A percentile compares a stretch with the other conserved stretches of the same genome.
phyloP scores from a whole-genome alignment of 2,797 vertebrate species.

The Rachycentron canadum region DNA sequence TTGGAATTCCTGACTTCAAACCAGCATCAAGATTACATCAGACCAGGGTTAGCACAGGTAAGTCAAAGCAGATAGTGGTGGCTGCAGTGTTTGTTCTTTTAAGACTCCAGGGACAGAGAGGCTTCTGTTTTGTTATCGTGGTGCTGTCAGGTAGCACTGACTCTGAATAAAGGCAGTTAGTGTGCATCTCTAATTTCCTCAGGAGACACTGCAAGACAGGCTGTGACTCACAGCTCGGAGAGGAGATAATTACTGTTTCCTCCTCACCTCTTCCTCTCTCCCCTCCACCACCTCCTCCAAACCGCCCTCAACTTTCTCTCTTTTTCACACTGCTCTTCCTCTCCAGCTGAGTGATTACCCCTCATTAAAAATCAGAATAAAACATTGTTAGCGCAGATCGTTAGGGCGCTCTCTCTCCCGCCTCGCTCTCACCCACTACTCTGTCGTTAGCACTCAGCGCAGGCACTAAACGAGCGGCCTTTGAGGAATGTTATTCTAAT shows the following conservation, averaged over 20 bases:
- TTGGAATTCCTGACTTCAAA: not conserved
- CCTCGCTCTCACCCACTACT: constrained; percentile 88
- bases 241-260: constrained; percentile 82
- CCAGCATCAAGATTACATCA: not conserved
- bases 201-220: constrained; percentile 62
- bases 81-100: constrained; percentile 24
- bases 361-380: constrained; percentile 99
- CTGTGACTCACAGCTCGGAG: constrained; percentile 75
- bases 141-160: constrained; percentile 64
- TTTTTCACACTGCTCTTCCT: constrained; percentile 70
- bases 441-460: constrained; percentile 95
- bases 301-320: constrained; percentile 75
- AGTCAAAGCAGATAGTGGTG: not conserved
- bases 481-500: constrained; percentile 99
- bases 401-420: constrained; percentile 92
- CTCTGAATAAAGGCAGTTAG: constrained; percentile 73
- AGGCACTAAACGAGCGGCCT: constrained; percentile 95
- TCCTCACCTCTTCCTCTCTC: constrained; percentile 57
- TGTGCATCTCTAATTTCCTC: constrained; percentile 74
- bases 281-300: constrained; percentile 38
- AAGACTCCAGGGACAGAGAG: constrained; percentile 16
- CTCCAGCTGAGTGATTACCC: constrained; percentile 98
- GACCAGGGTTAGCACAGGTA: not conserved
- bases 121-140: constrained; percentile 44
- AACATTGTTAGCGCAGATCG: constrained; percentile 98